Percentiles rank a stretch among this genome's conserved stretches.
Conservation (phyloP, 37 sponge, comb jelly and placozoan species). For the Bolinopsis microptera region DNA sequence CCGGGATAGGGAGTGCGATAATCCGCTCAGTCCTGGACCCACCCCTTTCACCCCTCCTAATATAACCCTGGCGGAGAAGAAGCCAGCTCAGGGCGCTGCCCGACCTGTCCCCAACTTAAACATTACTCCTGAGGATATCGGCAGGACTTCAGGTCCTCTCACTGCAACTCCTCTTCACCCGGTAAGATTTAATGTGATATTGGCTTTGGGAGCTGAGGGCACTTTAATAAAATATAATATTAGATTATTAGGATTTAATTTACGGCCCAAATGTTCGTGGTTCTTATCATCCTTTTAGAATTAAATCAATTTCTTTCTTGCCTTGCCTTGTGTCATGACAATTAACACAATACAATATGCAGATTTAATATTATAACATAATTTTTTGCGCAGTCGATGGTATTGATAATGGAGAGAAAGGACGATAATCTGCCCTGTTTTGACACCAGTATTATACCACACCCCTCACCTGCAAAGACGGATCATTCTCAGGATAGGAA, state of each 20-base stretch:
- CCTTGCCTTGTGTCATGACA: no score
- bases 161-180: slow-evolving; percentile 35
- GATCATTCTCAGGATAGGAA: neutral
- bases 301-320: no score
- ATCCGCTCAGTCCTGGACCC: slow-evolving; percentile 2
- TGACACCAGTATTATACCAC: slow-evolving; percentile 58
- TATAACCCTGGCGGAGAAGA: neutral
- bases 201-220: no score
- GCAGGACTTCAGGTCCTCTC: neutral
- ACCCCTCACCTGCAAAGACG: neutral
- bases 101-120: neutral
- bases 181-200: neutral
- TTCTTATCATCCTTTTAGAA: no score
- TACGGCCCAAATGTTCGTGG: no score
- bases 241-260: no score
- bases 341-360: no score
- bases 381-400: slow-evolving; percentile 37
- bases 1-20: neutral
- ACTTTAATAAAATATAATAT: no score
- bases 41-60: neutral
- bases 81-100: neutral
- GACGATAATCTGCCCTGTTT: slow-evolving; percentile 39
- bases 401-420: neutral
- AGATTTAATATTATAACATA: no score
- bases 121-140: slow-evolving; percentile 4